Evolutionary conservation across 2,888 invertebrate genomes (phyloP), one percentile per base, ranked within the genome.

Genomic region (Eretmocerus hayati): DNA sequence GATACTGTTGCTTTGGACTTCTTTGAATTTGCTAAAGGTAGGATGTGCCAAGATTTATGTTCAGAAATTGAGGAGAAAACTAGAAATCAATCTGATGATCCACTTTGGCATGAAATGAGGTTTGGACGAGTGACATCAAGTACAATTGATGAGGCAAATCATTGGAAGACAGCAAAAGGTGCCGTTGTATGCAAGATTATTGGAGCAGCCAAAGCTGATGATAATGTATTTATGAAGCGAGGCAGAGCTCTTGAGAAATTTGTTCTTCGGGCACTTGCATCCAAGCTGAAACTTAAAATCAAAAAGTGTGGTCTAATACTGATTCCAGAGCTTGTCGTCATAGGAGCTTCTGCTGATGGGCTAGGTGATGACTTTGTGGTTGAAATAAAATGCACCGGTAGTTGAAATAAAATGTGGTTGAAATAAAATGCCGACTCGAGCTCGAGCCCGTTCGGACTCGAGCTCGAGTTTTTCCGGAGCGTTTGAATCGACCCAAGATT

Each of bases 81-180:
- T n/a, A 18, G n/a, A n/a, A n/a, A n/a, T n/a, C n/a, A n/a, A n/a
- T n/a, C n/a, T n/a, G n/a, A n/a, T n/a, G n/a, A n/a, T 40, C 6
- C 33, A 4, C 23, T 41, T 18, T 47, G 47, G 42, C 42, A 47
- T 36, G 47, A 40, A 41, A 16, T 41, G 15, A 32, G 46, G 20
- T 46, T 26, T 33, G 46, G 40, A 15, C 18, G 40, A 40, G 41
- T 46, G 15, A 46, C 46, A 11, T 40, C 40, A 8, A 33, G 35
- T 15, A 37, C n/a, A 9, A 22, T 40, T 6, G 23, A 46, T 16
- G 46, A 46, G 33, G 46, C 46, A 3, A 22, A 15, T 11, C 13
- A 20, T 16, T 46, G 46, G 40, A 13, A 33, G 8, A 46, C 33
- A 16, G 8, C 20, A 21, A 22, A 46, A 11, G 41, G 46, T 15